Conservation (phyloP, 2,888 invertebrate genomes). For the Melitaea athalia region DNA sequence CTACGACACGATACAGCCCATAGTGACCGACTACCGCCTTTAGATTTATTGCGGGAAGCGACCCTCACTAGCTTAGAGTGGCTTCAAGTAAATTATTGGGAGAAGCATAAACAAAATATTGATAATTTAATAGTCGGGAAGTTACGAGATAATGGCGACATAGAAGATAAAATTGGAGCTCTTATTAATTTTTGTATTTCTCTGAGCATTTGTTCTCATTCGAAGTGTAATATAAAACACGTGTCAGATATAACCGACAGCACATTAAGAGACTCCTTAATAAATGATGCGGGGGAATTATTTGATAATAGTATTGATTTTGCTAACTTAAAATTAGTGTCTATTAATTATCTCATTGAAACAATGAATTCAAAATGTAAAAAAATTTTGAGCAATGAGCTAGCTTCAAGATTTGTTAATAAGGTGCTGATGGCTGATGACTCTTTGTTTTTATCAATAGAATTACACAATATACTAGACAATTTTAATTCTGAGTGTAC, state of each 20-base stretch:
- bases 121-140: slow-evolving; percentile 65
- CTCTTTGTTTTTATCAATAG: slow-evolving; percentile 64
- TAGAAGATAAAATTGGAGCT: slow-evolving; percentile 55
- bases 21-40: slow-evolving; percentile 84
- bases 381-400: slow-evolving; percentile 54
- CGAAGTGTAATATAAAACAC: slow-evolving; percentile 63
- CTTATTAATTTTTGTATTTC: slow-evolving; percentile 67
- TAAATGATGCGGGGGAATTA: slow-evolving; percentile 64
- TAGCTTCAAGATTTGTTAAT: slow-evolving; percentile 49
- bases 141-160: slow-evolving; percentile 49
- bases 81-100: slow-evolving; percentile 87
- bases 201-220: slow-evolving; percentile 66
- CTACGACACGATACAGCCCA: slow-evolving; percentile 91
- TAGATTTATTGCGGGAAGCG: slow-evolving; percentile 84
- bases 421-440: slow-evolving; percentile 62
- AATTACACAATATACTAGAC: slow-evolving; percentile 57
- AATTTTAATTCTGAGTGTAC: slow-evolving; percentile 46
- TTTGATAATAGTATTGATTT: slow-evolving; percentile 59
- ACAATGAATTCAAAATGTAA: slow-evolving; percentile 54
- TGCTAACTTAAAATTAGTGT: slow-evolving; percentile 60
- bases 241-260: slow-evolving; percentile 63
- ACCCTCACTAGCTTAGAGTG: slow-evolving; percentile 84
- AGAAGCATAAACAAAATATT: slow-evolving; percentile 76
- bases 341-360: slow-evolving; percentile 57
- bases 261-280: slow-evolving; percentile 61